A percentile compares a stretch with the other conserved stretches of the same genome.
Conservation (phyloP, 2,113 vertebrate genomes). For the Epinephelus lanceolatus region DNA sequence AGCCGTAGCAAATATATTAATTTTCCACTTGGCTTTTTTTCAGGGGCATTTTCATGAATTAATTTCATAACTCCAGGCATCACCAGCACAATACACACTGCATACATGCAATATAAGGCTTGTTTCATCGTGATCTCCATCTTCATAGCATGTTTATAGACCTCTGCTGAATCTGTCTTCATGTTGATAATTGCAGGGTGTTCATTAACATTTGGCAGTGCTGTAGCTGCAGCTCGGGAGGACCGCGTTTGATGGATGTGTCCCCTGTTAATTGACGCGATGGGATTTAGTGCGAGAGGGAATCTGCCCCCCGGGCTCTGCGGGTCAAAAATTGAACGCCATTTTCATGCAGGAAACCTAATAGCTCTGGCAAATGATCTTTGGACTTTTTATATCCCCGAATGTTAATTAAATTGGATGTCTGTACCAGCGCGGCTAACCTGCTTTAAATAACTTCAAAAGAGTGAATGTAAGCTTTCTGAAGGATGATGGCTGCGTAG, state of each 20-base stretch:
- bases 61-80: constrained; percentile 39
- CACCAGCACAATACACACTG: neutral
- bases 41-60: constrained; percentile 16
- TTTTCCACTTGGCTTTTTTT: constrained; percentile 48
- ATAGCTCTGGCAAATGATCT: constrained; percentile 49
- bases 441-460: constrained; percentile 45
- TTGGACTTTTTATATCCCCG: constrained; percentile 42
- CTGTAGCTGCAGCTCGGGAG: neutral
- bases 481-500: constrained; percentile 4
- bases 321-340: constrained; percentile 58
- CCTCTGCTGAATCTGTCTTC: neutral
- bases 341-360: constrained; percentile 51
- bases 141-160: constrained; percentile 9
- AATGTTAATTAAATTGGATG: constrained; percentile 63
- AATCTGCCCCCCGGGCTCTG: constrained; percentile 13
- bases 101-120: neutral
- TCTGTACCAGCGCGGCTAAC: neutral
- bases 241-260: constrained; percentile 38
- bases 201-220: constrained; percentile 41
- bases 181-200: constrained; percentile 18
- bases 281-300: constrained; percentile 30
- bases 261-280: constrained; percentile 38
- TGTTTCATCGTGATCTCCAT: constrained; percentile 30
- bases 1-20: constrained; percentile 52
- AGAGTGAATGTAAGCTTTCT: constrained; percentile 17